Conservation (phyloP, 2,888 invertebrate species). For the Caenorhabditis sp. region DNA sequence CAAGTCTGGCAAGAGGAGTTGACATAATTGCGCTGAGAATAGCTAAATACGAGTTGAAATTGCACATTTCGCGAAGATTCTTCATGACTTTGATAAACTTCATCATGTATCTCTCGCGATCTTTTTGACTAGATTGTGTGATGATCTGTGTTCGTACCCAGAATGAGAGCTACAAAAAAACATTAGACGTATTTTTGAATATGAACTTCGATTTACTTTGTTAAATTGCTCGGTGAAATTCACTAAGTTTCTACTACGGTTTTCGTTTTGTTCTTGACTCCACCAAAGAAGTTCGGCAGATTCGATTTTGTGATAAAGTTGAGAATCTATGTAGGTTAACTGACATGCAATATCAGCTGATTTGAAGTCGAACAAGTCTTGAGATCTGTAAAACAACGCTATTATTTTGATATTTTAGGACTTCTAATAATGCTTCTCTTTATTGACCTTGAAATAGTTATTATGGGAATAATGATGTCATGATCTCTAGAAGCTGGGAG, state of each 20-base stretch:
- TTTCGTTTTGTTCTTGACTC: slow-evolving; percentile 96
- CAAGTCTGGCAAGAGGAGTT: slow-evolving; percentile 83
- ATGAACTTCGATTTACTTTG: slow-evolving; percentile 75
- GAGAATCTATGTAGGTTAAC: slow-evolving; percentile 94
- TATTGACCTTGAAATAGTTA: too few relatives aligned
- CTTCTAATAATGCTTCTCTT: too few relatives aligned
- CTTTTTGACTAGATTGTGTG: slow-evolving; percentile 88
- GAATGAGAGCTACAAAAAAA: slow-evolving; percentile 60
- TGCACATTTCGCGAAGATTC: slow-evolving; percentile 90
- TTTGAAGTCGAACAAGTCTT: slow-evolving; percentile 78
- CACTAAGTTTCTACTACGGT: slow-evolving; percentile 93
- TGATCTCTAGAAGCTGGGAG: too few relatives aligned
- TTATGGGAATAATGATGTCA: too few relatives aligned
- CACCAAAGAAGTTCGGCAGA: slow-evolving; percentile 93
- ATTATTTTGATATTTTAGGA: too few relatives aligned
- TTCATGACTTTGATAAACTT: slow-evolving; percentile 96
- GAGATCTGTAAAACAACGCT: slow-evolving; percentile 37
- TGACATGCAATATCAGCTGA: slow-evolving; percentile 94
- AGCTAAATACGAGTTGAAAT: slow-evolving; percentile 97
- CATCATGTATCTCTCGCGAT: slow-evolving; percentile 84
- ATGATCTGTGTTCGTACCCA: slow-evolving; percentile 90
- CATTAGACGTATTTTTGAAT: background rate
- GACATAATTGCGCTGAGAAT: slow-evolving; percentile 94
- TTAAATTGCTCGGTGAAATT: slow-evolving; percentile 98
- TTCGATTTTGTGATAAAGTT: slow-evolving; percentile 92